Conservation (phyloP, 2,113 vertebrate species). For the Pterocles burchelli region DNA sequence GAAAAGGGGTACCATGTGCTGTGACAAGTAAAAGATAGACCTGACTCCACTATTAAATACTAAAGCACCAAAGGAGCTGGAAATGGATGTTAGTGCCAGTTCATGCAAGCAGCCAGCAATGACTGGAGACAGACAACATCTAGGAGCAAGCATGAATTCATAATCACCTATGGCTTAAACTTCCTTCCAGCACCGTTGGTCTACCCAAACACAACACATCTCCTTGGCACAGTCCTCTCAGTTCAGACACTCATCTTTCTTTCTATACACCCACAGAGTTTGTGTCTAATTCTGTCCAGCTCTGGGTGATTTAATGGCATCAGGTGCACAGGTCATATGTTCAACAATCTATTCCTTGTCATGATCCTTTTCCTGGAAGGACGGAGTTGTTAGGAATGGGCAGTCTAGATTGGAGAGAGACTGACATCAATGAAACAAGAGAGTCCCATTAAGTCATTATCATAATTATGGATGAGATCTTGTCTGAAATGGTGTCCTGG, state of each 20-base stretch:
- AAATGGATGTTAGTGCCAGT: neutral
- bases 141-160: neutral
- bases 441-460: neutral
- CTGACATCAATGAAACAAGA: neutral
- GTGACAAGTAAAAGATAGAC: neutral
- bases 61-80: neutral
- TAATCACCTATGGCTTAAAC: neutral
- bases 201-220: neutral
- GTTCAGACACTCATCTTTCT: neutral
- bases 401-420: neutral
- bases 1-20: neutral
- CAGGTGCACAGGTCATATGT: neutral
- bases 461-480: neutral
- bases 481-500: neutral
- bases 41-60: neutral
- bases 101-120: neutral
- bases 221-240: neutral
- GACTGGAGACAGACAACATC: neutral
- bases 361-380: neutral
- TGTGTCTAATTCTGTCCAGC: neutral
- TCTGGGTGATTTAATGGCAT: neutral
- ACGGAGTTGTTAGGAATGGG: neutral
- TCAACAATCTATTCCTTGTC: neutral
- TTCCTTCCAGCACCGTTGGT: neutral
- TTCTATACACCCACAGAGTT: neutral